These are phyloP conservation scores for Ptilonorhynchus violaceus DNA, from an alignment of 2,113 vertebrate species.

Conservation along the genomic window DNA sequence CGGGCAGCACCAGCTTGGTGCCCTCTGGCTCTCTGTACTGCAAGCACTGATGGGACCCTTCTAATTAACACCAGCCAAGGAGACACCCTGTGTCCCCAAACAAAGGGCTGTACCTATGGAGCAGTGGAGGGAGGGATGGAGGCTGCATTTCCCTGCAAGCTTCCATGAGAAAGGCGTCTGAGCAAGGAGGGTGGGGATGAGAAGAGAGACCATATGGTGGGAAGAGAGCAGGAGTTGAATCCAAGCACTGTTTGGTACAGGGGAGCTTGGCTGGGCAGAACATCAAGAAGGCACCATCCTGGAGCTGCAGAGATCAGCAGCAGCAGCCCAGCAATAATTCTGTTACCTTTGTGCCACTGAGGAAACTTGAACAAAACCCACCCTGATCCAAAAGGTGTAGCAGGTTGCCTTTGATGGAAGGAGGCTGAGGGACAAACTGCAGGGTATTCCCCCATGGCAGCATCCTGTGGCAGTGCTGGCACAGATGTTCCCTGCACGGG, in stretches of 20 bases:
- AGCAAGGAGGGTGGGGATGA: neutral
- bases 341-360: neutral
- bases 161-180: neutral
- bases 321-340: neutral
- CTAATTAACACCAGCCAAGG: neutral
- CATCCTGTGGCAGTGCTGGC: neutral
- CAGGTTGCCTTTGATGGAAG: neutral
- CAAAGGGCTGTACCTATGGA: neutral
- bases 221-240: neutral
- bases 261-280: neutral
- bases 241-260: neutral
- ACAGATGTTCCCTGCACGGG: neutral
- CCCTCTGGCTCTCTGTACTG: neutral
- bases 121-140: neutral
- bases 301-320: neutral
- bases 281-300: fast-evolving
- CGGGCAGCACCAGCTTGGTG: neutral
- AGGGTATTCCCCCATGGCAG: fast-evolving
- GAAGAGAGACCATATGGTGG: neutral
- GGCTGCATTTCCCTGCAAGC: neutral
- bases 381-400: neutral
- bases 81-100: neutral
- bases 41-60: neutral
- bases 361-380: neutral
- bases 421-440: neutral